phyloP scores from a whole-genome alignment of 2,797 vertebrate genomes.

The Malacoraja senta region DNA sequence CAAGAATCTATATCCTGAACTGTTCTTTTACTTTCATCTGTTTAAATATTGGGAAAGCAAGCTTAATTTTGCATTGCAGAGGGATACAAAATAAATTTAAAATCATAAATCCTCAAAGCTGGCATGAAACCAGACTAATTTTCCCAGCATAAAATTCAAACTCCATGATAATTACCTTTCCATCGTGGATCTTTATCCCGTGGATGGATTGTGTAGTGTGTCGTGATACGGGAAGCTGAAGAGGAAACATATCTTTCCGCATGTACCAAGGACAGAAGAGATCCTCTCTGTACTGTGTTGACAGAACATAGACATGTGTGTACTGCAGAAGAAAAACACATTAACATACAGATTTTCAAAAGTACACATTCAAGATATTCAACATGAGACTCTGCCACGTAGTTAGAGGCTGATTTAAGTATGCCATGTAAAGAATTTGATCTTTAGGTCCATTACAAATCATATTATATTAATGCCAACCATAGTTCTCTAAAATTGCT shows the following conservation, averaged over 20 bases:
- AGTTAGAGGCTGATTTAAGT: neutral
- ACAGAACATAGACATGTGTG: constrained; percentile 68
- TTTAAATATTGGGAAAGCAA: neutral
- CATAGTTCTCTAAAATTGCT: neutral
- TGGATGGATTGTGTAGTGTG: constrained; percentile 82
- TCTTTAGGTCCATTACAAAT: neutral
- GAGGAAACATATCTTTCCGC: constrained; percentile 61
- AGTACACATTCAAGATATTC: neutral
- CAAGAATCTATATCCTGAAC: too few relatives aligned
- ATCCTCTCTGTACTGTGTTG: constrained; percentile 58
- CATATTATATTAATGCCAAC: neutral
- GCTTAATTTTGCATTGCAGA: neutral
- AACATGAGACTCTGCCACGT: neutral
- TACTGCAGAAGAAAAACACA: constrained; percentile 55
- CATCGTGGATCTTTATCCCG: constrained; percentile 86
- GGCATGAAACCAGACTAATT: neutral
- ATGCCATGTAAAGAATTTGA: neutral
- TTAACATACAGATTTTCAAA: neutral
- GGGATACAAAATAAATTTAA: neutral
- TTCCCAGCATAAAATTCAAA: neutral
- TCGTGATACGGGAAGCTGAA: constrained; percentile 73
- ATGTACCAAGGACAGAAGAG: constrained; percentile 52
- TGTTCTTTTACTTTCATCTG: neutral
- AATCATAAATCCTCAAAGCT: neutral
- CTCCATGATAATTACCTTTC: constrained; percentile 68